Evolutionary conservation across 2,888 invertebrate genomes (phyloP).

Genomic region (Eristalis arbustorum): DNA sequence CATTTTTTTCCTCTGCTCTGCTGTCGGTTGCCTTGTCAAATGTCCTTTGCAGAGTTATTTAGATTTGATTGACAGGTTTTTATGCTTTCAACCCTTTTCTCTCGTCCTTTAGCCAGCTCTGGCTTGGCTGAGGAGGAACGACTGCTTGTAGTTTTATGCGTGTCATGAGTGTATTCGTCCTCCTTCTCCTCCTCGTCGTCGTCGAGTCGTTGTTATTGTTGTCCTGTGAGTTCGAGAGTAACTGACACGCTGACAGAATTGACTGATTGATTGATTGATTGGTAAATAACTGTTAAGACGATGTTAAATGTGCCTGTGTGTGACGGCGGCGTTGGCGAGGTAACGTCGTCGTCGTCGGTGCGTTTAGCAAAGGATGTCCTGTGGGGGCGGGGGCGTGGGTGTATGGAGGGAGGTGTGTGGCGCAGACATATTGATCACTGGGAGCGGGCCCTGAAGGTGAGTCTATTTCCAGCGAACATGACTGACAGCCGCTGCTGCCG

Average conservation of each 20-base stretch:
- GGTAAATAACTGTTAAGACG: conserved; percentile 57
- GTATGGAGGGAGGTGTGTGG: neutral
- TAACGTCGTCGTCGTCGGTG: conserved; percentile 17
- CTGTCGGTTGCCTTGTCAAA: conserved; percentile 18
- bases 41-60: conserved; percentile 51
- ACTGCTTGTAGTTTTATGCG: conserved; percentile 57
- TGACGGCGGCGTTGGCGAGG: neutral
- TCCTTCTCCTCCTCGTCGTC: neutral
- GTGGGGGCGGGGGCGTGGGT: neutral
- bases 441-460: conserved; percentile 42
- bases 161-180: conserved; percentile 22
- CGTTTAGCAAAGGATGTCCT: conserved; percentile 21
- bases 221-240: conserved; percentile 15
- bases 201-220: neutral
- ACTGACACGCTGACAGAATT: conserved; percentile 60
- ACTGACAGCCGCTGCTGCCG: conserved; percentile 38
- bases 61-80: conserved; percentile 62
- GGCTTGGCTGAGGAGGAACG: neutral
- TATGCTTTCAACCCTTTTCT: conserved; percentile 51
- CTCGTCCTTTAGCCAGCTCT: neutral
- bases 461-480: conserved; percentile 50
- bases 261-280: conserved; percentile 70
- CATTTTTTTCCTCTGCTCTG: neutral
- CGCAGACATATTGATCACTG: conserved; percentile 52
- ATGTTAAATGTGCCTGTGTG: conserved; percentile 8